These are phyloP conservation scores for Harpagoxenus sublaevis DNA, from an alignment of 2,888 invertebrate genomes.

Conservation along the genomic window DNA sequence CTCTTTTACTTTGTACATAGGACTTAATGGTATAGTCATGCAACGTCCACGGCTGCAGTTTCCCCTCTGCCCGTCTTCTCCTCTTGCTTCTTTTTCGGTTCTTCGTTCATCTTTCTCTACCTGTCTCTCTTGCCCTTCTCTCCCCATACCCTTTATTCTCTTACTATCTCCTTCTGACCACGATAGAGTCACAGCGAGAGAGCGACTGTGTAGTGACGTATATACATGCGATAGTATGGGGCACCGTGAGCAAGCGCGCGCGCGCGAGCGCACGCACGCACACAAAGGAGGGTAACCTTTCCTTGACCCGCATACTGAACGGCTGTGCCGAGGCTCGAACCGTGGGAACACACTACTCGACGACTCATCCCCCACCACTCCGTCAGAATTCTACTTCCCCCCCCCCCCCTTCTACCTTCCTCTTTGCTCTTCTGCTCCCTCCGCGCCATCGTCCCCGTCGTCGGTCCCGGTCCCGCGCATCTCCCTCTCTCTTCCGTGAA, in stretches of 20 bases:
- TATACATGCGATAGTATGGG: constrained; percentile 70
- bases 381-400: constrained; percentile 73
- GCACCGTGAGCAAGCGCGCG: constrained; percentile 70
- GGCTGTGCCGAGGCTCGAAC: constrained; percentile 89
- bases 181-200: constrained; percentile 33
- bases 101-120: constrained; percentile 50
- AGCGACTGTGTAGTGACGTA: constrained; percentile 39
- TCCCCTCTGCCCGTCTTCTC: neutral
- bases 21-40: constrained; percentile 83
- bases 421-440: constrained; percentile 66
- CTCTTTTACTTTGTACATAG: constrained; percentile 67
- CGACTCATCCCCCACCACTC: constrained; percentile 83
- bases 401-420: constrained; percentile 60
- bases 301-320: constrained; percentile 90
- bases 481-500: constrained; percentile 68
- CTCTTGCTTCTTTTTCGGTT: constrained; percentile 27
- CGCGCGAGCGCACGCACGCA: constrained; percentile 69
- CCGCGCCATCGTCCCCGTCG: constrained; percentile 48
- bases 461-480: constrained; percentile 59
- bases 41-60: constrained; percentile 72
- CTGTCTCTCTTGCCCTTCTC: constrained; percentile 22
- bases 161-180: constrained; percentile 41
- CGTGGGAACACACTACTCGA: constrained; percentile 87
- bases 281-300: constrained; percentile 87
- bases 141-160: constrained; percentile 22